phyloP scores from a whole-genome alignment of 2,797 vertebrate species.

The Intellagama lesueurii region DNA sequence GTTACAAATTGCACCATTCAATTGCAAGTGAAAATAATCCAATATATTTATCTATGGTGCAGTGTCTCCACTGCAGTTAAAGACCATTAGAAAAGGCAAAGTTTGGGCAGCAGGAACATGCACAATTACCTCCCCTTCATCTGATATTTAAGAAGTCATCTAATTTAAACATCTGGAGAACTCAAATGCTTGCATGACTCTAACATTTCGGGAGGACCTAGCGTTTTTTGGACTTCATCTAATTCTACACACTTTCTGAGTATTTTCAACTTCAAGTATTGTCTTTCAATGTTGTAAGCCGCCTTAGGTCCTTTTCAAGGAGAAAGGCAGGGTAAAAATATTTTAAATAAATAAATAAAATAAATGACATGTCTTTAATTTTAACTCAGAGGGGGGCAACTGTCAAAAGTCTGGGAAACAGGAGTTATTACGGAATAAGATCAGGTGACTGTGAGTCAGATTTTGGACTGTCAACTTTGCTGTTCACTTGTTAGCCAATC shows the following conservation, averaged over 20 bases:
- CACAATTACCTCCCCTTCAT: neutral
- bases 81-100: no score
- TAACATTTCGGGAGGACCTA: no score
- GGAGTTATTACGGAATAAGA: slow-evolving; percentile 27
- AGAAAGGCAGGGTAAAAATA: neutral
- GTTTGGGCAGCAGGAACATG: no score
- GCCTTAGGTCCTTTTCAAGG: no score
- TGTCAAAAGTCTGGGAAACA: slow-evolving; percentile 1
- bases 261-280: neutral
- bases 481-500: slow-evolving; percentile 1
- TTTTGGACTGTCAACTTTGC: neutral
- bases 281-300: no score
- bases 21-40: no score
- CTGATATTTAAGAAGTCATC: neutral
- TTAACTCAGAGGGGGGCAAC: neutral
- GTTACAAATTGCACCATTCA: no score
- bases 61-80: no score
- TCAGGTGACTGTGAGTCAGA: slow-evolving; percentile 27
- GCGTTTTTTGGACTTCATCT: neutral
- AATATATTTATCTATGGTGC: no score
- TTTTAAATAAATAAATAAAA: no score
- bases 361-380: neutral
- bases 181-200: neutral
- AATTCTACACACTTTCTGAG: neutral
- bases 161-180: neutral